phyloP scores from a whole-genome alignment of 1,140 invertebrate species.

The Hylaeus anthracinus region DNA sequence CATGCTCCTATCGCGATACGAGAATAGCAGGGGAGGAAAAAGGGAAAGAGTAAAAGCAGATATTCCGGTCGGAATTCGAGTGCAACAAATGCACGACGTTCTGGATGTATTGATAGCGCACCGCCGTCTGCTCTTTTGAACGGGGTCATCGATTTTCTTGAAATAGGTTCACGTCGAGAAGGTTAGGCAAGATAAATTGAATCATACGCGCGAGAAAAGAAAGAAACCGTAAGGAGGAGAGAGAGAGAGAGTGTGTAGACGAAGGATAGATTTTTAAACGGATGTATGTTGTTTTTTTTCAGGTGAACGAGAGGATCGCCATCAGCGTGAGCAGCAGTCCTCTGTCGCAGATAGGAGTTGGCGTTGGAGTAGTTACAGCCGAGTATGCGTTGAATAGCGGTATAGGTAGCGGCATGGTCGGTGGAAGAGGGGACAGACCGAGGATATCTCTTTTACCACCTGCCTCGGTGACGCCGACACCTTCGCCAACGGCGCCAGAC shows the following conservation, averaged over 20 bases:
- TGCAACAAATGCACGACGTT: slow-evolving; percentile 27
- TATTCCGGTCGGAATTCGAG: slow-evolving; percentile 14
- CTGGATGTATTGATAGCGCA: slow-evolving; percentile 44
- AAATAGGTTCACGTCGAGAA: slow-evolving; percentile 59
- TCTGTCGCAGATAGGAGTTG: slow-evolving; percentile 75
- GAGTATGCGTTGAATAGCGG: slow-evolving; percentile 74
- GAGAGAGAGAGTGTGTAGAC: neutral
- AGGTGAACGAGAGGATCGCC: slow-evolving; percentile 79
- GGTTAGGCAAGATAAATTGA: slow-evolving; percentile 60
- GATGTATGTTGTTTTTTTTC: slow-evolving; percentile 53
- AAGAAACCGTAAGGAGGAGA: neutral
- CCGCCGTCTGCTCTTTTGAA: slow-evolving; percentile 57
- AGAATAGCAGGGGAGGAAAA: neutral
- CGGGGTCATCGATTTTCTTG: slow-evolving; percentile 66
- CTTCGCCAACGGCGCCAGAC: slow-evolving; percentile 74
- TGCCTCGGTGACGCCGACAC: slow-evolving; percentile 74
- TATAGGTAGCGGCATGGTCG: slow-evolving; percentile 38
- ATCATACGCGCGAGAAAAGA: slow-evolving; percentile 22
- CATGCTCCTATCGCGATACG: too few relatives aligned
- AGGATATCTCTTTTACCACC: slow-evolving; percentile 78
- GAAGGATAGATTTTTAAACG: slow-evolving; percentile 25
- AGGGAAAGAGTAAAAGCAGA: neutral
- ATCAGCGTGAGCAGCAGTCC: slow-evolving; percentile 79
- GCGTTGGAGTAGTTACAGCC: slow-evolving; percentile 66
- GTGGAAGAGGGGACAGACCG: slow-evolving; percentile 71